Conservation (phyloP, 2,113 vertebrate species). For the Bos indicus region DNA sequence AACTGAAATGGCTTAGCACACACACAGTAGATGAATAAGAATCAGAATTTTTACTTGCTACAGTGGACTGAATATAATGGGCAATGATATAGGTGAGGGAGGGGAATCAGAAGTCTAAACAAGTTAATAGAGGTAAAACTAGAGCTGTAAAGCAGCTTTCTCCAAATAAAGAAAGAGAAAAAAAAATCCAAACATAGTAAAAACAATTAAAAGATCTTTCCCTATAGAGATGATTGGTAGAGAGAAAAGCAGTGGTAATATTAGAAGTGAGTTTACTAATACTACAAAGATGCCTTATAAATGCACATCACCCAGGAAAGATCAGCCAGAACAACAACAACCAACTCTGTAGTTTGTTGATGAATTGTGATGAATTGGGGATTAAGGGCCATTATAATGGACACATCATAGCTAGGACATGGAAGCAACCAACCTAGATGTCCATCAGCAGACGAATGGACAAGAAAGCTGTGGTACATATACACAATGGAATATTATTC, state of each 20-base stretch:
- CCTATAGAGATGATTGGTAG: background rate
- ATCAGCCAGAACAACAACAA: background rate
- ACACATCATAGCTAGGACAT: background rate
- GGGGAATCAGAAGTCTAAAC: background rate
- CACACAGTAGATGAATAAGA: background rate
- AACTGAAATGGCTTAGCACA: background rate
- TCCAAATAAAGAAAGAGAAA: background rate
- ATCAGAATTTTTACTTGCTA: background rate
- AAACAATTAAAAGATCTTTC: background rate
- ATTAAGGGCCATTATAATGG: background rate
- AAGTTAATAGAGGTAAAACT: background rate
- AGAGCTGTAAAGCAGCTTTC: background rate
- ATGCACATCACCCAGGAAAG: background rate
- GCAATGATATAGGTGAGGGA: background rate
- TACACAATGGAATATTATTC: background rate
- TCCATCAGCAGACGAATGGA: background rate
- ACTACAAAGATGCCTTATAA: background rate
- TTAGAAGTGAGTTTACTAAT: background rate
- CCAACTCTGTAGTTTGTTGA: background rate
- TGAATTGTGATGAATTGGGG: background rate
- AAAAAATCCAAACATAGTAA: background rate
- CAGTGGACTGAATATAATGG: background rate
- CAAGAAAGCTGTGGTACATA: background rate
- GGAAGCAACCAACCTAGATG: background rate
- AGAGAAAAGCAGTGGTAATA: background rate